Evolutionary conservation across 2,113 vertebrate genomes (phyloP), one percentile per base, ranked within the genome.

Genomic region (Megaceryle maxima): DNA sequence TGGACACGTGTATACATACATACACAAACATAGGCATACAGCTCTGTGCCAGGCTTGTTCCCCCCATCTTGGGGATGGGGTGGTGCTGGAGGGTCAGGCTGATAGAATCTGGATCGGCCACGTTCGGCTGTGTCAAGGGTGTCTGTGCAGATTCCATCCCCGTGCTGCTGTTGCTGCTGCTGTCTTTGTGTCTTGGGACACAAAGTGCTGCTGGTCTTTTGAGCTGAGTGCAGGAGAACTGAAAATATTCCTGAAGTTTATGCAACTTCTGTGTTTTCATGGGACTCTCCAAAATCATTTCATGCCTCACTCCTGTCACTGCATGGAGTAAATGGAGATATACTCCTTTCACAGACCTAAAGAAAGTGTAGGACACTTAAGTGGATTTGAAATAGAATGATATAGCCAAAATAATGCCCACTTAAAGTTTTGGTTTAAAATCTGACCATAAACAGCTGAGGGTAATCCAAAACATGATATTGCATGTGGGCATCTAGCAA

Each of bases 361-460:
- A 37, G 35, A 35, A 90, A 80, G 29, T 11, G 10, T 60, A 77
- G 22, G 44, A 41, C 21, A 13, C 50, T 75, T 75, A 41, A 82
- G 25, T 68, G 39, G 67, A 60, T 69, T 92, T 83, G 16, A 62
- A 50, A 67, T 50, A 60, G 60, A 76, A 74, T 41, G 53, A 31
- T n/a, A 16, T 12, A 66, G 53, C 69, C 33, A 78, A 75, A 95
- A 60, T 63, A 92, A 80, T 10, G 37, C 26, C 51, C 55, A 11
- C 72, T 70, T 83, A 44, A 81, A 77, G 20, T 77, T 86, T 91
- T 74, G 28, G 51, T 73, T 95, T 93, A 83, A 77, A 94, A 78
- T 70, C 64, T 78, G 74, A 64, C 29, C 43, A 43, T 88, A 83
- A 90, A 90, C 75, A 87, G 82, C 92, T 93, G 85, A 94, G 43